Evolutionary conservation across 2,113 vertebrate genomes (phyloP), one percentile per base, ranked within the genome.

Genomic region (Nothocercus julius): DNA sequence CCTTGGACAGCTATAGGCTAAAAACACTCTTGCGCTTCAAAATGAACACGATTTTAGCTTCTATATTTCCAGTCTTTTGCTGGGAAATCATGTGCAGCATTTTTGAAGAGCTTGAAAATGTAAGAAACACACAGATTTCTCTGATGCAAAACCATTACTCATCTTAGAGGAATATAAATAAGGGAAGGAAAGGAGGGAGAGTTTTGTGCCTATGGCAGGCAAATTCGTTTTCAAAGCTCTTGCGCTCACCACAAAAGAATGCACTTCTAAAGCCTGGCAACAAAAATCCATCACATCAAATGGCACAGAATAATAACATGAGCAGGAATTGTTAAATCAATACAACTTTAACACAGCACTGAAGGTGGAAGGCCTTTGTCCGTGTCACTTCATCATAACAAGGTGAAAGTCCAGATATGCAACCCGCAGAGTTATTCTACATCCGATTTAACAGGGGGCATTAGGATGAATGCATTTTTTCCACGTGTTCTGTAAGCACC

Each of bases 361-460:
- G 80, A 49, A 66, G 67, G 78, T 6, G 28, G 73, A 28, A 81
- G 66, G 77, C 53, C 93, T 95, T 73, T 77, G 58, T 88, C 92
- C 38, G 1, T 24, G 80, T 49, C 88, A 27, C 67, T 76, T 58
- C 73, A 34, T 21, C 47, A 2, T 22, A 77, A 62, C 64, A 72
- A 88, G 96, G 92, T 81, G 54, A 78, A 95, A 96, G 93, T 85
- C 82, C 85, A 81, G 44, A 20, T 19, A 66, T 15, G 68, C 58
- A 91, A 17, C 64, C 72, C 66, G 11, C 51, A 10, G 76, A 66
- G 81, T 12, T 81, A 80, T 11, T 63, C 67, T 40, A 6, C 18
- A 7, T 32, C 73, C 61, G 54, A 87, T 7, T 5, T 5, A 47
- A 16, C 76, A 75, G 17, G 2, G 56, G 63, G 34, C 38, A 67